phyloP scores from a whole-genome alignment of 2,113 vertebrate genomes.

The Lonchura striata region DNA sequence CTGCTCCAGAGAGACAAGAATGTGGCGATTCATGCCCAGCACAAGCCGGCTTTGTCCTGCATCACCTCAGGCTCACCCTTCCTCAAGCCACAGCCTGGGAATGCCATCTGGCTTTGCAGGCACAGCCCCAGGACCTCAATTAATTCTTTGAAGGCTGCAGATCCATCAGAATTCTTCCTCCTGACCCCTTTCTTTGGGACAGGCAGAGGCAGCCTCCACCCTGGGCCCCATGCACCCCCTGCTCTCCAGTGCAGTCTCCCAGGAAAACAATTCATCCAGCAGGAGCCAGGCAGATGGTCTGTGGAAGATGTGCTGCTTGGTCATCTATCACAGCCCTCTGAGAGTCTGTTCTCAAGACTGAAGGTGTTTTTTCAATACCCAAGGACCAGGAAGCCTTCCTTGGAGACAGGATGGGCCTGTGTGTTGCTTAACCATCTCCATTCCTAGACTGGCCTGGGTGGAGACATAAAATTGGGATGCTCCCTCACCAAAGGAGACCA shows the following conservation, averaged over 20 bases:
- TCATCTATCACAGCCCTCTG: not conserved
- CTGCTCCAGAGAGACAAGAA: not conserved
- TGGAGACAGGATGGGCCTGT: not conserved
- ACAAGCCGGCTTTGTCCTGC: not conserved
- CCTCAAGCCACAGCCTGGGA: not conserved
- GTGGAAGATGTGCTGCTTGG: not conserved
- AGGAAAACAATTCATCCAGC: not conserved
- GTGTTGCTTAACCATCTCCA: not conserved
- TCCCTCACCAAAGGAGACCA: not conserved
- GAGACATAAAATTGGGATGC: not conserved
- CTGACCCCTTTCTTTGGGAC: too few species aligned
- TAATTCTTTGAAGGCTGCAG: not conserved
- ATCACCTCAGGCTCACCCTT: not conserved
- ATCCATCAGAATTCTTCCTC: not conserved
- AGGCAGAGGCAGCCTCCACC: not conserved
- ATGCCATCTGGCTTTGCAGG: not conserved
- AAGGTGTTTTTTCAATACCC: not conserved
- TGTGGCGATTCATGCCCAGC: not conserved
- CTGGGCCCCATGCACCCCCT: rapidly evolving
- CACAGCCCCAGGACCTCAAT: not conserved
- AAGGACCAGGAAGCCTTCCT: not conserved
- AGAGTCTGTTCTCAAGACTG: not conserved
- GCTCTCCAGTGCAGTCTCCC: not conserved
- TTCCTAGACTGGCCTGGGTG: not conserved
- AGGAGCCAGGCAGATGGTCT: not conserved